A percentile compares a stretch with the other conserved stretches of the same genome.
These are phyloP conservation scores for Zaprionus capensis DNA, from an alignment of 1,140 invertebrate species.

Conservation along the genomic window DNA sequence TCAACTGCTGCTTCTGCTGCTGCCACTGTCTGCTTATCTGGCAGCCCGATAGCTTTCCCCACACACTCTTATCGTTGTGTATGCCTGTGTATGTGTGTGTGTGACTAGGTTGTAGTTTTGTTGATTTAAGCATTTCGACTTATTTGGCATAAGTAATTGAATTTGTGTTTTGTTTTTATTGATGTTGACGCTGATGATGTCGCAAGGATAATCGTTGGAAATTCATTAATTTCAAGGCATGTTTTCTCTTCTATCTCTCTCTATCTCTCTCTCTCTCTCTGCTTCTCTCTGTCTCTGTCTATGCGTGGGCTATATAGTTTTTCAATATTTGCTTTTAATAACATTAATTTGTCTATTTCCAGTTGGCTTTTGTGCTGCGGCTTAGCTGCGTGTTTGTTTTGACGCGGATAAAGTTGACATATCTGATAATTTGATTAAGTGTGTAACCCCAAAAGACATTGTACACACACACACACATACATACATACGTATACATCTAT, in stretches of 20 bases:
- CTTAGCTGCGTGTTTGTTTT: slow-evolving; percentile 71
- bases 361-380: slow-evolving; percentile 48
- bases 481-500: slow-evolving; percentile 1
- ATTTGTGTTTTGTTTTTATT: slow-evolving; percentile 75
- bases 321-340: slow-evolving; percentile 77
- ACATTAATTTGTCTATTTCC: slow-evolving; percentile 75
- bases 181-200: slow-evolving; percentile 67
- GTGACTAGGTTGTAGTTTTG: slow-evolving; percentile 62
- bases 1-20: too few species aligned
- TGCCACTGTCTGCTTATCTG: slow-evolving; percentile 54
- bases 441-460: slow-evolving; percentile 13
- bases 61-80: slow-evolving; percentile 54
- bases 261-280: background rate
- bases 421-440: slow-evolving; percentile 80
- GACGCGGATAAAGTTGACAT: slow-evolving; percentile 68
- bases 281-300: slow-evolving; percentile 21
- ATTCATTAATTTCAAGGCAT: slow-evolving; percentile 71
- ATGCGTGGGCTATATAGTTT: slow-evolving; percentile 32
- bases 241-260: background rate
- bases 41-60: slow-evolving; percentile 37
- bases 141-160: slow-evolving; percentile 83
- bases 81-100: slow-evolving; percentile 35
- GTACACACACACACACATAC: background rate
- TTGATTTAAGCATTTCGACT: slow-evolving; percentile 78
- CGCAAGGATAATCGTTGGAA: slow-evolving; percentile 73